Evolutionary conservation across 2,888 invertebrate species (phyloP).

Genomic region (Melikaiella ostensackeni): DNA sequence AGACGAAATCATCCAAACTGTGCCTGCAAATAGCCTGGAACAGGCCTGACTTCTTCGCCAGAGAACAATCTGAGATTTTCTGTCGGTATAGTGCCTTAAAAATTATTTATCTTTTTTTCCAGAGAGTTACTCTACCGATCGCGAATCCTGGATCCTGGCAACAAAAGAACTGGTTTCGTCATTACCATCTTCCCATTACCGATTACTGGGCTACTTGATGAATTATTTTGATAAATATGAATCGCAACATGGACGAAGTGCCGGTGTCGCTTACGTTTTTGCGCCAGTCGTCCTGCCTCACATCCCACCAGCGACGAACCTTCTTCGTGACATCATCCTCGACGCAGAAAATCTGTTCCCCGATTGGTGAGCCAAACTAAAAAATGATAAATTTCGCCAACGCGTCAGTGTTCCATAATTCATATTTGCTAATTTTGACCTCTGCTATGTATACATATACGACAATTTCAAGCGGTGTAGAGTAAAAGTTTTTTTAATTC

Average conservation of each 20-base stretch:
- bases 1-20: too few relatives aligned
- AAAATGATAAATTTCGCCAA: background rate
- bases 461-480: too few relatives aligned
- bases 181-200: conserved; percentile 68
- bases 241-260: conserved; percentile 69
- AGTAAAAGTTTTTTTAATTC: too few relatives aligned
- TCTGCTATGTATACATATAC: background rate
- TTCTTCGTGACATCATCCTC: conserved; percentile 71
- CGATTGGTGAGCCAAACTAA: conserved; percentile 68
- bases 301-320: conserved; percentile 73
- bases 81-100: too few relatives aligned
- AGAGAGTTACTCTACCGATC: conserved; percentile 67
- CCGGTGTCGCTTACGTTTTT: conserved; percentile 72
- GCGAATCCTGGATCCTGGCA: conserved; percentile 69
- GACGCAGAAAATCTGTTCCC: conserved; percentile 70
- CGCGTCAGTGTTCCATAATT: background rate
- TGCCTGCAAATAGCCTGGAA: too few relatives aligned
- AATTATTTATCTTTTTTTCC: conserved; percentile 41
- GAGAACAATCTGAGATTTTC: too few relatives aligned
- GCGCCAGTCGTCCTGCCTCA: conserved; percentile 75
- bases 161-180: conserved; percentile 70
- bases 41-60: too few relatives aligned
- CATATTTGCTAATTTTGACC: conserved; percentile 4
- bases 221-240: conserved; percentile 73
- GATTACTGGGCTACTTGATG: conserved; percentile 71